Evolutionary conservation across 1,140 invertebrate species (phyloP), one percentile per base, ranked within the genome.

Genomic region (Drosophila eugracilis): DNA sequence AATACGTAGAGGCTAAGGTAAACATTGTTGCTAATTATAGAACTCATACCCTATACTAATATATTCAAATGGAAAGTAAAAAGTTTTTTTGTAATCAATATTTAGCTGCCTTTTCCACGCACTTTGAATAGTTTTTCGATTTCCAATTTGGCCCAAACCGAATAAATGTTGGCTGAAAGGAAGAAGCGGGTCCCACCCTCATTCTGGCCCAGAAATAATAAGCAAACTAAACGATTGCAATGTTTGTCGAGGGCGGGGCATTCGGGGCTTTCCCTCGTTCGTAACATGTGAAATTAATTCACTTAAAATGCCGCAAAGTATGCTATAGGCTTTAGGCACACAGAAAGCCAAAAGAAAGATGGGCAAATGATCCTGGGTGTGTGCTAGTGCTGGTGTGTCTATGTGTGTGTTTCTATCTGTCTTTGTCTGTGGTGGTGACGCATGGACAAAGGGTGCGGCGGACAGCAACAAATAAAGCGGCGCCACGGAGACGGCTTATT

Each of bases 281-380:
- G n/a, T n/a, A 66, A 57, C 66, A 75, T 71, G 54, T 71, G 70
- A 83, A 83, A 83, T 84, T 83, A 83, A 83, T 83, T 83, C 79
- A 71, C 79, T 84, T 84, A 84, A 83, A 83, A 78, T 78, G 78
- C 74, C 79, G 44, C 78, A 83, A 77, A 83, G 78, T 84, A 83
- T 83, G 79, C 75, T 74, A 78, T 78, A 78, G 74, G 66, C 78
- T 24, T 47, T 52, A 34, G 24, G 50, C 39, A 50, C 32, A 62
- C 39, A 24, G 14, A 48, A 12, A 28, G 15, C 39, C n/a, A 37
- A 10, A 45, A 15, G 34, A 22, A 48, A 28, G 67, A 41, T 59
- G 30, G 55, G 15, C 49, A 34, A 42, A 24, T 36, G 19, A 60
- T 52, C 21, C 48, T 47, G 26, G 28, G 34, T n/a, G 26, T n/a